Base-by-base conservation (phyloP, 2,888 invertebrate species). In the Polyploca ridens region DNA sequence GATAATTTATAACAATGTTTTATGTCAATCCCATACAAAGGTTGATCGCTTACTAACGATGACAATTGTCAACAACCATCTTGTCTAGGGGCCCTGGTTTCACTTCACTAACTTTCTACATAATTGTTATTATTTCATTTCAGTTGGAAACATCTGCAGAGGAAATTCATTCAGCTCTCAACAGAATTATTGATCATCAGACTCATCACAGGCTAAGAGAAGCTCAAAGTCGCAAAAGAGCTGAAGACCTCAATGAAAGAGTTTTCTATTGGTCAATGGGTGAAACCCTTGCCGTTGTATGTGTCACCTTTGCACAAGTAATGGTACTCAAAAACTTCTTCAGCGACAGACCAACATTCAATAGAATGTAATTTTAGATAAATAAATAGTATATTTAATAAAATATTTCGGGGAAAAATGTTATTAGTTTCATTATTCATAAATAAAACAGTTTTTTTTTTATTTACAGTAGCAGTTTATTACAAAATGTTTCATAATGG, bases 131-230 rank as follows among this genome's bases (percentile, higher is more conserved):
- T 41, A 19, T 19, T 44, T 60, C 11, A 5, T 61, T 95, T 74
- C 88, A 98, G 98, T 96, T 99, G 96, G 99, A 99, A 91, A 96
- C 98, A 6, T 98, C 98, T 11, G 96, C 98, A 5, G 97, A 97
- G 85, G 97, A 97, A 86, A 97, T 99, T 71, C 99, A 99, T 87
- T 98, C 98, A 85, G 96, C 97, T 69, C 93, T 99, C 62, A 98
- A 97, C 79, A 96, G 96, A 71, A 97, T 99, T 64, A 95, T 98
- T 71, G 99, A 99, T 89, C 98, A 97, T 82, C 99, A 99, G 94
- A 99, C 99, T 6, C 99, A 99, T 92, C 99, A 99, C 91, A 95
- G 99, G 67, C 91, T 99, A 69, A 95, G 98, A 63, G 99, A 99
- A 93, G 97, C 99, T 2, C 98, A 99, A 87, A 97, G 99, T 63